phyloP scores from a whole-genome alignment of 2,113 vertebrate genomes.

The Aviceda subcristata region DNA sequence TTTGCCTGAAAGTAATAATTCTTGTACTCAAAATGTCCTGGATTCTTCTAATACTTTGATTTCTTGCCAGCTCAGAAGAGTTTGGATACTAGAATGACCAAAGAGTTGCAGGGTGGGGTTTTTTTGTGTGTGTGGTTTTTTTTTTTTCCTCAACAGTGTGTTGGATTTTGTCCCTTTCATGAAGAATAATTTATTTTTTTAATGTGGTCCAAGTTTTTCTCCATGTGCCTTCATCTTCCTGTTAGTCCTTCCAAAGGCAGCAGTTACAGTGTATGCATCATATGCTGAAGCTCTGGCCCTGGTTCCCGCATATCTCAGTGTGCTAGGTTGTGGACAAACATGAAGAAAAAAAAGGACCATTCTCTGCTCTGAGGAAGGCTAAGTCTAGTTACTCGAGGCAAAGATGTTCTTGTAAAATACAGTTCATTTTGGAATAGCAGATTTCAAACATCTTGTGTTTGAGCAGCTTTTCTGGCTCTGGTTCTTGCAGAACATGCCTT shows the following conservation, averaged over 20 bases:
- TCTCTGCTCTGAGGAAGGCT: not conserved
- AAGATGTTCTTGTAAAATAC: not conserved
- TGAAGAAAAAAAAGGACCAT: not conserved
- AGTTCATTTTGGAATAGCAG: not conserved
- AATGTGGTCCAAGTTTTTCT: not conserved
- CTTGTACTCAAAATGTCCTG: not conserved
- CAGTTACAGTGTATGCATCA: not conserved
- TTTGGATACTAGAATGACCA: not conserved
- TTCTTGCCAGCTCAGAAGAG: not conserved
- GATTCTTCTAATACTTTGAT: not conserved
- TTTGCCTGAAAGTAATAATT: not conserved
- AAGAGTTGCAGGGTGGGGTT: not conserved
- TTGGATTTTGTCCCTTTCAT: not conserved
- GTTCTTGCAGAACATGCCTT: not conserved
- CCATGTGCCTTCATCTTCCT: not conserved
- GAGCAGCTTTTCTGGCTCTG: not conserved
- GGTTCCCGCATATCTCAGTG: fast-evolving
- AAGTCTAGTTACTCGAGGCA: not conserved
- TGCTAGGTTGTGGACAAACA: not conserved
- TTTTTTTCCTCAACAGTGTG: not conserved
- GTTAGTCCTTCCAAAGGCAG: not conserved
- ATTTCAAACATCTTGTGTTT: not conserved
- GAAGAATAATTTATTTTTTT: not conserved
- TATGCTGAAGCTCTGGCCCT: not conserved
- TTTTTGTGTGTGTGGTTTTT: not conserved